Evolutionary conservation across 2,797 vertebrate species (phyloP).

Genomic region (Spea hammondii): DNA sequence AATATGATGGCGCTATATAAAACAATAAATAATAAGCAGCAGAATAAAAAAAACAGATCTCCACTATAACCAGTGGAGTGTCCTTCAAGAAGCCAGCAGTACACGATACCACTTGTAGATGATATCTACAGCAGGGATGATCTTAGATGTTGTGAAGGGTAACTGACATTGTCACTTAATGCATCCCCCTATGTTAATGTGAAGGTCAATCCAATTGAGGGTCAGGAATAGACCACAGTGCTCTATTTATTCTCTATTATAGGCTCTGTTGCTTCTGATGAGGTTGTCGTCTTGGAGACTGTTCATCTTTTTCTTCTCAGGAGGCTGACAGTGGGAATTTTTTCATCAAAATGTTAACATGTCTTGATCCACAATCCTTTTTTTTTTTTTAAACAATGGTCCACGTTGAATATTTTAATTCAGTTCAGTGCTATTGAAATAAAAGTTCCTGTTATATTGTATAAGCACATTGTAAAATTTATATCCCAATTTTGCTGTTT

Average conservation of each 20-base stretch:
- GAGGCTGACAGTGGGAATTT: slow-evolving; percentile 11
- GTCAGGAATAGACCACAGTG: not conserved
- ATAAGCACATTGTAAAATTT: too few relatives aligned
- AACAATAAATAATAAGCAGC: not conserved
- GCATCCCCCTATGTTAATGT: slow-evolving; percentile 26
- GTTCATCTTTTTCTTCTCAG: slow-evolving; percentile 1
- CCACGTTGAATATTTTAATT: too few relatives aligned
- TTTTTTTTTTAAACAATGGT: not conserved
- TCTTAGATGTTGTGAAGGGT: not conserved
- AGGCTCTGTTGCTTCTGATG: not conserved
- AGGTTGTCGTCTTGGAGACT: slow-evolving; percentile 12
- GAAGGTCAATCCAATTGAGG: slow-evolving; percentile 34
- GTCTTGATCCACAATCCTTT: not conserved
- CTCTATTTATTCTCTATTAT: not conserved
- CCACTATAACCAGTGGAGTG: not conserved
- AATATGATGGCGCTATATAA: too few relatives aligned
- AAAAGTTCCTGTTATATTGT: too few relatives aligned
- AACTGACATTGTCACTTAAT: slow-evolving; percentile 3
- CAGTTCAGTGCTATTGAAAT: too few relatives aligned
- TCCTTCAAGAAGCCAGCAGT: not conserved
- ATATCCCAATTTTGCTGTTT: too few relatives aligned
- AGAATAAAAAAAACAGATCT: not conserved
- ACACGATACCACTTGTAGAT: not conserved
- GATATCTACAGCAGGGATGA: not conserved
- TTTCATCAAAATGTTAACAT: not conserved